Base-by-base conservation (phyloP, 2,888 invertebrate genomes). In the Chrysolina americana region DNA sequence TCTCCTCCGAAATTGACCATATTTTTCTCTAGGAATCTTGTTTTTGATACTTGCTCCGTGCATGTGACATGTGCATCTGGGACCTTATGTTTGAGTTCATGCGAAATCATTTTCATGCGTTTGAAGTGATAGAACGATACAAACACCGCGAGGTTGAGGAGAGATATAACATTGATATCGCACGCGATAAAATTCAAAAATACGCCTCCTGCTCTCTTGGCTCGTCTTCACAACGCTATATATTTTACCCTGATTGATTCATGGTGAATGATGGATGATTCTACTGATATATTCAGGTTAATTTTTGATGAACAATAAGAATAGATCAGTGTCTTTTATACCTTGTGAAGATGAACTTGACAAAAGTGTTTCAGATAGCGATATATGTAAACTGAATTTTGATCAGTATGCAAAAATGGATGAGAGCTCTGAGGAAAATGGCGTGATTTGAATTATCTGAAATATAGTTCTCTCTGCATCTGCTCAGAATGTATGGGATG, bases 191-290 rank as follows among this genome's bases (percentile, higher is more conserved):
- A n/a, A n/a, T n/a, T n/a, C n/a, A n/a, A n/a, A n/a, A n/a, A n/a
- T n/a, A n/a, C n/a, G n/a, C n/a, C n/a, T n/a, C n/a, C 84, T 2
- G 81, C 78, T 28, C 77, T 87, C 11, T 75, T 88, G n/a, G 78
- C 79, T 5, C 76, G 79, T 15, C 79, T 88, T 19, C 85, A 85
- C 63, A 75, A 81, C 47, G 81, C 83, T 50, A 75, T 87, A 64
- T 88, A 88, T 81, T 82, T 87, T 5, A 79, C 79, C 2, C 72
- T 87, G 2, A 83, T 87, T 28, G 83, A 88, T 72, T 80, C 80
- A 3, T 88, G 88, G 88, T 79, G 88, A 71, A 82, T 82, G 36
- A 85, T 85, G 56, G 84, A 85, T 70, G 86, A 88, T 78, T 79
- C 87, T 1, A 78, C 76, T 8, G 87, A 88, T 81, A n/a, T 77